Evolutionary conservation across 2,113 vertebrate genomes (phyloP).

Genomic region (Mugil cephalus): DNA sequence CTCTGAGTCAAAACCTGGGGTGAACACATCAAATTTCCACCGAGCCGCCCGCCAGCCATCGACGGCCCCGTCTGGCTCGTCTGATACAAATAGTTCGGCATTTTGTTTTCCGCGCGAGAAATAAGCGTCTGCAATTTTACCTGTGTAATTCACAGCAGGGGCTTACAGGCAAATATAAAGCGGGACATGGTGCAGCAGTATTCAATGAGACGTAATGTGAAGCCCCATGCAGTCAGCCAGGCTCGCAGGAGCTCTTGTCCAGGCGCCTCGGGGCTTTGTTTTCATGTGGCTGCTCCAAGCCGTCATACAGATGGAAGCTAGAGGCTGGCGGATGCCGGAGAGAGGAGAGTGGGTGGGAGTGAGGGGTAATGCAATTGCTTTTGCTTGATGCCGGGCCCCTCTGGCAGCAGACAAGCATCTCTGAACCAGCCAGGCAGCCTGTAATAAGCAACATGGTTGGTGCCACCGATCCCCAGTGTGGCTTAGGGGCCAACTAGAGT

Average conservation of each 20-base stretch:
- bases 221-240: slow-evolving; percentile 72
- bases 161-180: slow-evolving; percentile 54
- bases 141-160: slow-evolving; percentile 50
- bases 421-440: slow-evolving; percentile 78
- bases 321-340: slow-evolving; percentile 68
- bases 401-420: slow-evolving; percentile 80
- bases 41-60: slow-evolving; percentile 41
- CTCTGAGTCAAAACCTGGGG: slow-evolving; percentile 40
- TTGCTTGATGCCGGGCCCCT: slow-evolving; percentile 74
- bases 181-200: slow-evolving; percentile 41
- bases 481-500: slow-evolving; percentile 74
- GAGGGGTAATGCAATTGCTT: slow-evolving; percentile 83
- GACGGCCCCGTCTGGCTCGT: slow-evolving; percentile 41
- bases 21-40: slow-evolving; percentile 54
- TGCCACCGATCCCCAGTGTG: slow-evolving; percentile 71
- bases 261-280: slow-evolving; percentile 77
- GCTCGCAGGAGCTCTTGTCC: slow-evolving; percentile 78
- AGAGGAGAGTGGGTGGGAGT: slow-evolving; percentile 56
- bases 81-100: slow-evolving; percentile 44
- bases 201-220: slow-evolving; percentile 72
- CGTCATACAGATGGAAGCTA: slow-evolving; percentile 77
- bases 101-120: slow-evolving; percentile 38
- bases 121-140: slow-evolving; percentile 39
- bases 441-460: slow-evolving; percentile 79
- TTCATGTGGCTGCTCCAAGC: slow-evolving; percentile 77